These are phyloP conservation scores for Macrophya alboannulata DNA, from an alignment of 2,888 invertebrate genomes.

Conservation along the genomic window DNA sequence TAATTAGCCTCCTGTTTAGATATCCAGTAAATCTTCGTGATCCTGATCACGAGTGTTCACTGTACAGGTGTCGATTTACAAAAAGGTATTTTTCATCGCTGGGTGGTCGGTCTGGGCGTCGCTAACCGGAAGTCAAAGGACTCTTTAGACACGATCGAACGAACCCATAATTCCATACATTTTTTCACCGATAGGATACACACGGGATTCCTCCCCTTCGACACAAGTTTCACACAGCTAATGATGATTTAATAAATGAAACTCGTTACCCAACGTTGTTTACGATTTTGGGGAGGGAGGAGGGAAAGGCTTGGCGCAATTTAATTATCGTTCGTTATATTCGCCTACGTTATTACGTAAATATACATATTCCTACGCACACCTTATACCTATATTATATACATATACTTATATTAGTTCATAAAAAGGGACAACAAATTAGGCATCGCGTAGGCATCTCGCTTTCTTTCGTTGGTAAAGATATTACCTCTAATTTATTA, in stretches of 20 bases:
- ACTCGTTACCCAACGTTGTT: slow-evolving; percentile 4
- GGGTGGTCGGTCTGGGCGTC: slow-evolving; percentile 51
- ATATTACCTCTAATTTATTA: slow-evolving; percentile 26
- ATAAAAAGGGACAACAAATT: slow-evolving; percentile 20
- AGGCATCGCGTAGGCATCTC: background rate
- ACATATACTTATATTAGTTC: background rate
- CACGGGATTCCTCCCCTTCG: background rate
- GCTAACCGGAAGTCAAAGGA: slow-evolving; percentile 46
- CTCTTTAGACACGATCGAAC: slow-evolving; percentile 48
- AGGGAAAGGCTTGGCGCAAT: slow-evolving; percentile 26
- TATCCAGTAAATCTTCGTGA: slow-evolving; percentile 11
- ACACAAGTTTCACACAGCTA: background rate
- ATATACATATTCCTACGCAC: background rate
- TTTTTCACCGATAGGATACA: background rate
- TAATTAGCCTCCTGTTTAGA: background rate
- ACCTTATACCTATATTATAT: background rate
- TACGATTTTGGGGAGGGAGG: slow-evolving; percentile 2
- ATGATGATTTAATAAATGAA: slow-evolving; percentile 16
- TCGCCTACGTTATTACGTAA: slow-evolving; percentile 16
- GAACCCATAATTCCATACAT: background rate
- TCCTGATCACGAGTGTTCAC: slow-evolving; percentile 28
- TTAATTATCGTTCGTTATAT: slow-evolving; percentile 15
- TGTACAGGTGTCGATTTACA: slow-evolving; percentile 49
- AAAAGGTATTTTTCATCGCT: slow-evolving; percentile 45
- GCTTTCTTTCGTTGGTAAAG: slow-evolving; percentile 4